These are phyloP conservation scores for Catharus bicknelli DNA, from an alignment of 2,113 vertebrate genomes.

Conservation along the genomic window DNA sequence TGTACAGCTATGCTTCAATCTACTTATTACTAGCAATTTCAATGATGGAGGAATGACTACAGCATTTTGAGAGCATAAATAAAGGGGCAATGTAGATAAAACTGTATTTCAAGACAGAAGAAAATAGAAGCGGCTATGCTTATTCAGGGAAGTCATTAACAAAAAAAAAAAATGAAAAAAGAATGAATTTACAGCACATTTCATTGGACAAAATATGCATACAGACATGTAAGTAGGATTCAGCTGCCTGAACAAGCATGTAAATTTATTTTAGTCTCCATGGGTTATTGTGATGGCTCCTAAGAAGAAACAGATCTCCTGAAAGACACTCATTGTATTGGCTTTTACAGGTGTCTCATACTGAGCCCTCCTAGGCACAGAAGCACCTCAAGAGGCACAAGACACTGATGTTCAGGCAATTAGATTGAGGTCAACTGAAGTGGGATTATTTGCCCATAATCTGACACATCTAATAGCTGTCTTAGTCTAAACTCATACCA, in stretches of 20 bases:
- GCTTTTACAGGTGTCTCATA: not conserved
- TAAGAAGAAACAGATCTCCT: not conserved
- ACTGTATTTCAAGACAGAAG: not conserved
- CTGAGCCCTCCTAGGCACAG: not conserved
- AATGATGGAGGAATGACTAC: not conserved
- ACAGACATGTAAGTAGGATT: not conserved
- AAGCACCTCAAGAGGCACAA: not conserved
- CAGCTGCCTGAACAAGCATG: not conserved
- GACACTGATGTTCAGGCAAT: not conserved
- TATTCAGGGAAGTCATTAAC: not conserved
- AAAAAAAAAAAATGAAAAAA: not conserved
- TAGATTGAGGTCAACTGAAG: not conserved
- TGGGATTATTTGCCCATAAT: not conserved
- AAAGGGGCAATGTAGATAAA: not conserved
- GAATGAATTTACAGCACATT: not conserved
- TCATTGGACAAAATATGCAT: not conserved
- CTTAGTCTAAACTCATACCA: not conserved
- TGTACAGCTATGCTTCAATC: not conserved
- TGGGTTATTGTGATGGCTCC: not conserved
- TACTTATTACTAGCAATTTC: not conserved
- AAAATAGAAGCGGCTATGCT: not conserved
- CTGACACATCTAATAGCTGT: not conserved
- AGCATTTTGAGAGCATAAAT: not conserved
- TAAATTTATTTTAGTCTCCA: not conserved
- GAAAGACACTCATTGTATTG: not conserved